phyloP scores from a whole-genome alignment of 1,140 invertebrate species.

The Pseudomyrmex pallidus region DNA sequence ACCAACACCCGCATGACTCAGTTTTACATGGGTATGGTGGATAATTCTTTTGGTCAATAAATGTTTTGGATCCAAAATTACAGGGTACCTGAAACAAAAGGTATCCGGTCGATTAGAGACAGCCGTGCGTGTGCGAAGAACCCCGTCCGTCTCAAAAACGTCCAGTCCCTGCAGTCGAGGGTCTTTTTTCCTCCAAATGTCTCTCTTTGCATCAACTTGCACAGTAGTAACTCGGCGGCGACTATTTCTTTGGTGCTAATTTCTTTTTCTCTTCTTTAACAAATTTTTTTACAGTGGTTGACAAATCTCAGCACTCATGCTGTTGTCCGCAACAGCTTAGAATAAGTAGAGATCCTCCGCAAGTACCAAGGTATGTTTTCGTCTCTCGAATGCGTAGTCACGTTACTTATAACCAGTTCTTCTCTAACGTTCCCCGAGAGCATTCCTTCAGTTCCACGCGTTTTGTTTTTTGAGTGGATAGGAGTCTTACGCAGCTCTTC shows the following conservation, averaged over 20 bases:
- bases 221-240: background rate
- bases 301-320: background rate
- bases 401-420: background rate
- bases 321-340: background rate
- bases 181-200: background rate
- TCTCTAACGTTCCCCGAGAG: background rate
- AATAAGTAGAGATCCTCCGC: background rate
- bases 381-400: background rate
- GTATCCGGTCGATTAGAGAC: constrained; percentile 40
- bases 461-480: fast-evolving
- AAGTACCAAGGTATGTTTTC: background rate
- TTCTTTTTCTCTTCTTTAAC: background rate
- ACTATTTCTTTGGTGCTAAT: background rate
- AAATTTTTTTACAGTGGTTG: background rate
- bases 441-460: too few species aligned
- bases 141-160: background rate
- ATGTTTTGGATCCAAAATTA: background rate
- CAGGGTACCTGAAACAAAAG: constrained; percentile 57
- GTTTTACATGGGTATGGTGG: background rate
- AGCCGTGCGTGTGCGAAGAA: background rate
- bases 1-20: background rate
- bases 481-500: constrained; percentile 42
- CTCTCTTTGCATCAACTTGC: background rate
- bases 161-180: background rate
- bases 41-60: background rate